phyloP scores from a whole-genome alignment of 2,888 invertebrate species.

The Tryphoninae sp. region DNA sequence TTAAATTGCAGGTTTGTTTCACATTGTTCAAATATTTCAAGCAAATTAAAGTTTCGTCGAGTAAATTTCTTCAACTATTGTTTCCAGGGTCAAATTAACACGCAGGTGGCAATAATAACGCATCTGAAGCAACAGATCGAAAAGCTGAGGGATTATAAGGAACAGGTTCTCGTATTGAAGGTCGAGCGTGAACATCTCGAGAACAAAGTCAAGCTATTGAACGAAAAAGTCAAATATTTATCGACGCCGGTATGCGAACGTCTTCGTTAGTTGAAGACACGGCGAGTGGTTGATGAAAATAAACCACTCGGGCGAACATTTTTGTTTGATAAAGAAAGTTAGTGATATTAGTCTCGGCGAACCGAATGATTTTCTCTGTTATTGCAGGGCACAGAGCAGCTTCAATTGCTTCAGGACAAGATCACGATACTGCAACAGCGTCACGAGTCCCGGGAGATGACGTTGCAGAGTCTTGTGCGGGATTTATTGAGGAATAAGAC shows the following conservation, averaged over 20 bases:
- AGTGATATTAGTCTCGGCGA: constrained; percentile 22
- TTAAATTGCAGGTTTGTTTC: constrained; percentile 78
- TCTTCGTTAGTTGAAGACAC: constrained; percentile 51
- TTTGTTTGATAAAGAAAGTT: constrained; percentile 14
- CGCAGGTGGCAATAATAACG: constrained; percentile 81
- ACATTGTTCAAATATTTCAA: background rate
- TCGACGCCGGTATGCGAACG: constrained; percentile 74
- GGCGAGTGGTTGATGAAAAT: constrained; percentile 31
- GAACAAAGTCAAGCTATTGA: constrained; percentile 79
- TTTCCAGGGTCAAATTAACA: constrained; percentile 85
- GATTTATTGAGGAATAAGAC: constrained; percentile 76
- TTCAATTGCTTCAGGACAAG: constrained; percentile 78
- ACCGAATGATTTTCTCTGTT: constrained; percentile 59
- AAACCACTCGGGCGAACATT: constrained; percentile 17
- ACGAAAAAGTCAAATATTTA: constrained; percentile 78
- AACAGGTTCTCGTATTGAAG: constrained; percentile 82
- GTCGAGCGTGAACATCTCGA: constrained; percentile 84
- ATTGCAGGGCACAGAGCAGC: constrained; percentile 77
- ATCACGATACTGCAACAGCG: constrained; percentile 78
- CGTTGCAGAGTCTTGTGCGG: constrained; percentile 77
- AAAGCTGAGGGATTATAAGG: constrained; percentile 87
- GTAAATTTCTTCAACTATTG: background rate
- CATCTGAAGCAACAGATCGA: constrained; percentile 80
- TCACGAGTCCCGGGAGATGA: constrained; percentile 79
- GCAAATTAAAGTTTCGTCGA: too few relatives aligned